A percentile compares a stretch with the other conserved stretches of the same genome.
These are phyloP conservation scores for Pithys albifrons DNA, from an alignment of 2,113 vertebrate genomes.

Conservation along the genomic window DNA sequence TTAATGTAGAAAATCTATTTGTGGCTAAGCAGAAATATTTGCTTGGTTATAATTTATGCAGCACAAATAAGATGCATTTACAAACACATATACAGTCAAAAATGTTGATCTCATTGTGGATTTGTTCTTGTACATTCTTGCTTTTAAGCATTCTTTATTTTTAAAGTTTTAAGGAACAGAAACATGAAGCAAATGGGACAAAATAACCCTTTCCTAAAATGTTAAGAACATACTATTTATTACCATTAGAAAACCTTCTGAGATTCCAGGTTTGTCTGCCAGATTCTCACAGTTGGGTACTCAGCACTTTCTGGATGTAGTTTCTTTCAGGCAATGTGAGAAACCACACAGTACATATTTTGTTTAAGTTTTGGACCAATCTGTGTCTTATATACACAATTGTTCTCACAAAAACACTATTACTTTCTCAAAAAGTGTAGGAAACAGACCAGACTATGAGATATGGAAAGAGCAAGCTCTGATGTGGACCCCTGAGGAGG, in stretches of 20 bases:
- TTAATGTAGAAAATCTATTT: slow-evolving; percentile 56
- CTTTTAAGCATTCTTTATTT: not conserved
- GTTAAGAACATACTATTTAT: not conserved
- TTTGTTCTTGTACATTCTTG: rapidly evolving
- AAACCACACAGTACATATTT: not conserved
- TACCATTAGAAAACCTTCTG: not conserved
- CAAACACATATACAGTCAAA: not conserved
- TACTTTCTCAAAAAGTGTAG: not conserved
- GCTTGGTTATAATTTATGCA: not conserved
- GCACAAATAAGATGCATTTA: not conserved
- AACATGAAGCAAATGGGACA: not conserved
- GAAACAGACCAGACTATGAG: no score
- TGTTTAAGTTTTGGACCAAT: not conserved
- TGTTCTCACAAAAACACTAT: not conserved
- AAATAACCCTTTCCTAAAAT: not conserved
- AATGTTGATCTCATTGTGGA: not conserved
- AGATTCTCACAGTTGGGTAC: not conserved
- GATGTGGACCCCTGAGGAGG: no score
- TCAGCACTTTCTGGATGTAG: not conserved
- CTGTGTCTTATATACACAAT: not conserved
- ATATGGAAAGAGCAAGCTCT: no score
- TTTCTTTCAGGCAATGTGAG: not conserved
- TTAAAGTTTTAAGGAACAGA: not conserved
- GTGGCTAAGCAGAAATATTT: not conserved
- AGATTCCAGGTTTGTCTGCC: not conserved